A percentile compares a stretch with the other conserved stretches of the same genome.
Conservation (phyloP, 2,797 vertebrate genomes). For the Acipenser ruthenus region DNA sequence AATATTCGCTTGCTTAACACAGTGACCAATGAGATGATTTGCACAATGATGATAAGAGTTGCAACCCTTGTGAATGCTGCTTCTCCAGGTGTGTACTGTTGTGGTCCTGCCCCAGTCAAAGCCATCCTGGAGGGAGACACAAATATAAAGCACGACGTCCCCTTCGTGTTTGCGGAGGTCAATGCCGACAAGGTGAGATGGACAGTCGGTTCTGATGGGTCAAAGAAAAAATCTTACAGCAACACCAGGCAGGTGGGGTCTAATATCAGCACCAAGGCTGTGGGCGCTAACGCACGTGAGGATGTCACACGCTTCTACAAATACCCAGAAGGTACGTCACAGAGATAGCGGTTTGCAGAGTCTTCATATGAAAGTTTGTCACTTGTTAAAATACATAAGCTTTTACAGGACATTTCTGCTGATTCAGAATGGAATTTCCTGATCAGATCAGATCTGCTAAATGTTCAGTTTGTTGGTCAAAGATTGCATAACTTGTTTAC, state of each 20-base stretch:
- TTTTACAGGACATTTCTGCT: neutral
- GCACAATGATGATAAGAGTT: too few species aligned
- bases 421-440: neutral
- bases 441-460: too few species aligned
- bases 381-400: neutral
- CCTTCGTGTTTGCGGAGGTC: constrained; percentile 27
- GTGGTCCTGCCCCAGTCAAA: constrained; percentile 24
- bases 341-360: neutral
- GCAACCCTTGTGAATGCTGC: too few species aligned
- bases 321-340: constrained; percentile 65
- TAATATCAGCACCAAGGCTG: constrained; percentile 20
- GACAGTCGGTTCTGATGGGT: constrained; percentile 11
- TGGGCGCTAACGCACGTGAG: constrained; percentile 12
- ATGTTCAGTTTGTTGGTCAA: neutral
- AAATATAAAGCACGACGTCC: constrained; percentile 11
- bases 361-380: neutral
- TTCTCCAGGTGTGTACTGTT: constrained; percentile 21
- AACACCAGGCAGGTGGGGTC: constrained; percentile 12
- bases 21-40: too few species aligned
- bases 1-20: too few species aligned
- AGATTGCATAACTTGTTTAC: too few species aligned
- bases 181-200: constrained; percentile 23
- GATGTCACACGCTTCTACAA: constrained; percentile 25
- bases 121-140: constrained; percentile 21
- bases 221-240: constrained; percentile 2